Percentiles rank a stretch among this genome's conserved stretches.
Evolutionary conservation across 2,797 vertebrate genomes (phyloP).

Genomic region (Microctenopoma lineatum): DNA sequence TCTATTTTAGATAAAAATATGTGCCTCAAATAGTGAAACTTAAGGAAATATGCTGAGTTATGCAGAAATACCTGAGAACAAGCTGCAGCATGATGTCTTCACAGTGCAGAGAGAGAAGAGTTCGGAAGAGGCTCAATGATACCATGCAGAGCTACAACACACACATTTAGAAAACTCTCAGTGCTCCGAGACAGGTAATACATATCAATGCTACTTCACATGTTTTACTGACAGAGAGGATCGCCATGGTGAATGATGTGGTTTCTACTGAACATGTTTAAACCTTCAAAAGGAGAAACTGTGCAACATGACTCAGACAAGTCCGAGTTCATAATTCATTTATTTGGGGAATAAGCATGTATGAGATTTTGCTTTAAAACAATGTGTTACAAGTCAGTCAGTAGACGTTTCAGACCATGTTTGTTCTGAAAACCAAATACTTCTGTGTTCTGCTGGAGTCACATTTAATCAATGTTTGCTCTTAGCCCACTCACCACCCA

Average conservation of each 20-base stretch:
- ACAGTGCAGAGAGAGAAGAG: conserved; percentile 94
- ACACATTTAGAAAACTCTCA: background rate
- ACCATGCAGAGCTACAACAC: conserved; percentile 92
- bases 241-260: background rate
- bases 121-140: conserved; percentile 95
- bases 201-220: background rate
- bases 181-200: background rate
- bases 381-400: conserved; percentile 4
- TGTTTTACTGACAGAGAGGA: background rate
- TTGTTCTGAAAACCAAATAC: conserved; percentile 16
- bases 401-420: background rate
- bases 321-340: background rate
- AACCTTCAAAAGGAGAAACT: background rate
- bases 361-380: background rate
- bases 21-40: no score
- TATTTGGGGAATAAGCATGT: background rate
- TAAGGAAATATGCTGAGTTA: background rate
- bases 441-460: conserved; percentile 19
- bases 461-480: conserved; percentile 28
- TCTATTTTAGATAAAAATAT: background rate
- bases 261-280: background rate
- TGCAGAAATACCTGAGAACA: conserved; percentile 89
- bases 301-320: background rate
- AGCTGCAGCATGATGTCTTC: conserved; percentile 97
- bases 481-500: conserved; percentile 48